Percentiles rank a stretch among this genome's conserved stretches.
These are phyloP conservation scores for Heliothis peltigera DNA, from an alignment of 2,888 invertebrate species.

Conservation along the genomic window DNA sequence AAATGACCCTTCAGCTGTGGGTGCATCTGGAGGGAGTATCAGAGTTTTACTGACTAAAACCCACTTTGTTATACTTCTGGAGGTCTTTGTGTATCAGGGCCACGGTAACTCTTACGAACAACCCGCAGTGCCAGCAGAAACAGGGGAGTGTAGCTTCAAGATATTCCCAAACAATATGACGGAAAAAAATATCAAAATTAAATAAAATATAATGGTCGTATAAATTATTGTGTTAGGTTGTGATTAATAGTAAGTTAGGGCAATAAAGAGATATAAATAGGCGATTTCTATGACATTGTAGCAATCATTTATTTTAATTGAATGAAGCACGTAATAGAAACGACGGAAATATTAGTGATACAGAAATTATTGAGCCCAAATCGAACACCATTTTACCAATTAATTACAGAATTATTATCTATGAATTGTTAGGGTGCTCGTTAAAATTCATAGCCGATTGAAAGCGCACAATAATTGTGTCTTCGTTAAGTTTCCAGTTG, in stretches of 20 bases:
- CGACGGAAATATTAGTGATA: constrained; percentile 19
- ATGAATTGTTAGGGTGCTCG: constrained; percentile 38
- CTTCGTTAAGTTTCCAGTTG: constrained; percentile 36
- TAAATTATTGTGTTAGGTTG: too few relatives aligned
- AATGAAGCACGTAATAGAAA: constrained; percentile 21
- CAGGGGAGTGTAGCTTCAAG: too few relatives aligned
- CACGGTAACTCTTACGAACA: too few relatives aligned
- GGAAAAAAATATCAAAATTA: too few relatives aligned
- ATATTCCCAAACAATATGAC: too few relatives aligned
- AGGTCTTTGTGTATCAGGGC: too few relatives aligned
- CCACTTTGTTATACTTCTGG: too few relatives aligned
- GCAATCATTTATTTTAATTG: background rate
- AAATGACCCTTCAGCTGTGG: too few relatives aligned
- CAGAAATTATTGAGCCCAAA: constrained; percentile 16
- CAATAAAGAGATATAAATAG: background rate
- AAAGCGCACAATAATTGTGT: constrained; percentile 39
- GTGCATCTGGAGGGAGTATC: too few relatives aligned
- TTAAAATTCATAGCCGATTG: constrained; percentile 54
- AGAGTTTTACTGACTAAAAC: too few relatives aligned
- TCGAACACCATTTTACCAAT: constrained; percentile 29
- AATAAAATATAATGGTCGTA: too few relatives aligned
- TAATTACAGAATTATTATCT: constrained; percentile 43
- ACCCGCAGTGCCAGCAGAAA: too few relatives aligned
- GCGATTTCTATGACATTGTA: background rate
- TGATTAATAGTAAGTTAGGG: background rate